Base-by-base conservation (phyloP, 2,888 invertebrate genomes). In the Melieria omissa region DNA sequence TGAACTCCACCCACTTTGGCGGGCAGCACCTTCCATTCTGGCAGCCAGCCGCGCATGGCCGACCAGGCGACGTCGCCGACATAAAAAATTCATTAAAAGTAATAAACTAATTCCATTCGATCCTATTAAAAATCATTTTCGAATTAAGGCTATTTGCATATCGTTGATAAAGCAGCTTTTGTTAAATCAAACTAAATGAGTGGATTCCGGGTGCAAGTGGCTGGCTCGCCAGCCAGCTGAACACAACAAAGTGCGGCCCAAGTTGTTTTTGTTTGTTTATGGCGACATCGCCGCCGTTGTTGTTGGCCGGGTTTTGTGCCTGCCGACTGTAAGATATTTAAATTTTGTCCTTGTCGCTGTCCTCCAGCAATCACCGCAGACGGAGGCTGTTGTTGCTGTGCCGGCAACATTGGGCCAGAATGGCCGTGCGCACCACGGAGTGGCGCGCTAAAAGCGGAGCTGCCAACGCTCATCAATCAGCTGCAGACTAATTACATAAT, bases 401-500 rank as follows among this genome's bases (percentile, higher is more conserved):
- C 14, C 29, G 4, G n/a, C 29, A 16, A 16, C 16, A 29, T 58
- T 58, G 10, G 41, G 16, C 29, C 29, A 29, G 29, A 29, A 29
- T 29, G 29, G 29, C 29, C 29, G 29, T 29, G 29, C 29, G 29
- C 29, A 29, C 29, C 29, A 29, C 29, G 5, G n/a, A 12, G 46
- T 58, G 29, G 71, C 45, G 76, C 57, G 49, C 52, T 61, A 70
- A 65, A 66, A 44, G 65, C 65, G 44, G 64, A 72, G 65, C 76
- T 78, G 79, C 76, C 77, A 83, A 80, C 80, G 81, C 85, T 85
- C 85, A 85, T 85, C 85, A 85, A 85, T 85, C 85, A 85, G 84
- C 81, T 83, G 81, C 86, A 86, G 86, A 86, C 85, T 85, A 85
- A 86, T 85, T 85, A 86, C 84, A 85, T 85, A 85, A 85, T 85